Evolutionary conservation across 2,113 vertebrate genomes (phyloP).

Genomic region (Smithornis capensis): DNA sequence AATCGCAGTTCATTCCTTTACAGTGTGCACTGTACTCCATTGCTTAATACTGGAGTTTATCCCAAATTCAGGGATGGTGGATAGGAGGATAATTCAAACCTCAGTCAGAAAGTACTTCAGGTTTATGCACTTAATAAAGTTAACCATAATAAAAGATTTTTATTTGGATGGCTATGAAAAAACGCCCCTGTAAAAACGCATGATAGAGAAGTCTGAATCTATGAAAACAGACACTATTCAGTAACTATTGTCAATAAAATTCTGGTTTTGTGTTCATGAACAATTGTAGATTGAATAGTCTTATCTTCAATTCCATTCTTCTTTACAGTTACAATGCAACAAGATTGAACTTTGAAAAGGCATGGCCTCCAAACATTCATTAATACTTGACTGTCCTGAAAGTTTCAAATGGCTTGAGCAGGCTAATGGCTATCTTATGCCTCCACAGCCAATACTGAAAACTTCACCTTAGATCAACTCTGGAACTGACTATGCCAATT

Average conservation of each 20-base stretch:
- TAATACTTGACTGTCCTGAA: not conserved
- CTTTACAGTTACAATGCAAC: not conserved
- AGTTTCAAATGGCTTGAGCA: not conserved
- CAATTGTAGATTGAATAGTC: not conserved
- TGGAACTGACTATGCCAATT: not conserved
- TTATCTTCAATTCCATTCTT: not conserved
- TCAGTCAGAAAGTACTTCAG: not conserved
- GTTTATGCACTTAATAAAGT: not conserved
- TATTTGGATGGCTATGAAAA: not conserved
- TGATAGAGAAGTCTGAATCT: not conserved
- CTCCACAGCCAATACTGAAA: not conserved
- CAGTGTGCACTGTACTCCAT: not conserved
- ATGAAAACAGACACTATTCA: not conserved
- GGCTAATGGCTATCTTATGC: not conserved
- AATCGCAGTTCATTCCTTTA: not conserved
- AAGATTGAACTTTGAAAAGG: not conserved
- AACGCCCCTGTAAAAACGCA: not conserved
- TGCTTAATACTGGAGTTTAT: not conserved
- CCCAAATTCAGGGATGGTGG: not conserved
- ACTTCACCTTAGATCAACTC: not conserved
- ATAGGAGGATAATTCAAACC: not conserved
- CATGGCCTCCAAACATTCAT: not conserved
- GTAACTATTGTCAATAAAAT: not conserved
- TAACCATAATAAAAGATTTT: not conserved
- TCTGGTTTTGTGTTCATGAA: not conserved